Conservation (phyloP, 2,113 vertebrate genomes). For the Hemiprocne comata region DNA sequence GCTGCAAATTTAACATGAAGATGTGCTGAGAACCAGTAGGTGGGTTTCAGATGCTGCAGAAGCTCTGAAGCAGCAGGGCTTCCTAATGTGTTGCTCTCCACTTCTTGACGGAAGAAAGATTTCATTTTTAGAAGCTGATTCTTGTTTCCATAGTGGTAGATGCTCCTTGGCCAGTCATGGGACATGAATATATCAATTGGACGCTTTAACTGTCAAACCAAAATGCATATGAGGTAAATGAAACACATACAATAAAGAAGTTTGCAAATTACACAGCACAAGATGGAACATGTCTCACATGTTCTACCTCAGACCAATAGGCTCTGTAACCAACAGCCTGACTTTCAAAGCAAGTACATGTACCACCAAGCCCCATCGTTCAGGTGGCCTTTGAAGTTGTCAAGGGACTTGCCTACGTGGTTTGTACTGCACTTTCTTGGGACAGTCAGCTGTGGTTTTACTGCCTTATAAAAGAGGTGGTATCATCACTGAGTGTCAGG, state of each 20-base stretch:
- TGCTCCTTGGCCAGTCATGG: slow-evolving; percentile 96
- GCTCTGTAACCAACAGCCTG: background rate
- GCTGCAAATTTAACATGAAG: slow-evolving; percentile 98
- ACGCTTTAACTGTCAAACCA: slow-evolving; percentile 82
- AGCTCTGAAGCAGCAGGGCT: slow-evolving; percentile 94
- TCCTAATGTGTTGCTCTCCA: slow-evolving; percentile 90
- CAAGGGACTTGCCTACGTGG: background rate
- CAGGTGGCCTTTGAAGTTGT: background rate
- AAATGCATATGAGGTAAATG: background rate
- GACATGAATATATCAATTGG: slow-evolving; percentile 94
- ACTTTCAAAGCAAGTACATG: background rate
- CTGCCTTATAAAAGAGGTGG: background rate
- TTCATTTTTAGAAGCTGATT: slow-evolving; percentile 89
- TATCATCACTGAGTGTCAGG: background rate
- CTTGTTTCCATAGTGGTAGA: slow-evolving; percentile 92
- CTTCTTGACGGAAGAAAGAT: slow-evolving; percentile 91
- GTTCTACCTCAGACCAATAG: background rate
- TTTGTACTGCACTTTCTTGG: background rate
- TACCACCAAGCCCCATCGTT: background rate
- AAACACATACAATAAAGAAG: background rate
- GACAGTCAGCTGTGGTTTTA: background rate
- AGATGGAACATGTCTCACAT: background rate
- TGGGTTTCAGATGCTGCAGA: slow-evolving; percentile 88
- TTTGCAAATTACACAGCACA: background rate
- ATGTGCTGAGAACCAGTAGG: slow-evolving; percentile 97